Evolutionary conservation across 37 sponge, comb jelly and placozoan genomes (phyloP), one percentile per base, ranked within the genome.

Genomic region (Amphimedon queenslandica): DNA sequence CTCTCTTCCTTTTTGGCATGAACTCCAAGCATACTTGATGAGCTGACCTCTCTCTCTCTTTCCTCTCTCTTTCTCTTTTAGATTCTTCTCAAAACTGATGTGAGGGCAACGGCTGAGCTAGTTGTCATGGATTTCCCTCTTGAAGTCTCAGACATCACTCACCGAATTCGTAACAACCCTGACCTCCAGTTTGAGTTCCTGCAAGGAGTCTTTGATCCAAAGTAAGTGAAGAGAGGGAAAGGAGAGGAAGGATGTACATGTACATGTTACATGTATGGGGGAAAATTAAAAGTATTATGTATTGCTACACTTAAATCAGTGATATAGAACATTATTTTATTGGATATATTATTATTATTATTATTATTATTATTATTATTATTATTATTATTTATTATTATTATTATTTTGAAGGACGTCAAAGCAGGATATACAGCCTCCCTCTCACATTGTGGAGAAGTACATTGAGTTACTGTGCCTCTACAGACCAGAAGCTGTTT

Each of bases 381-480:
- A 4, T n/a, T 8, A 31, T 36, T 28, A 8, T 18, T 64, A 18
- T 40, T 63, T 30, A 63, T 23, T 27, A 65, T 3, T 55, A 1
- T 47, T 34, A 53, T 32, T 65, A 3, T 65, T 5, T 33, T 31
- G 51, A 77, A 78, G 47, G 55, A 51, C 47, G 34, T 35, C 68
- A 13, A 21, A 82, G 41, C 81, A 85, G 40, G 76, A 80, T 5
- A 57, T 41, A 10, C 86, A 60, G 36, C 73, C 84, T 33, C 85
- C 81, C 21, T 63, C 75, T 64, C 84, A 91, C 28, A 82, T 88
- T 35, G 79, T 63, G 18, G 93, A 92, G 79, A 43, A 64, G 4
- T 92, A 92, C 79, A 88, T 92, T 63, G 93, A 92, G 51, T 82
- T 92, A 37, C 77, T 92, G 58, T 92, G 93, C 55, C 74, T 58